These are phyloP conservation scores for Episyrphus balteatus DNA, from an alignment of 1,140 invertebrate genomes.

Conservation along the genomic window DNA sequence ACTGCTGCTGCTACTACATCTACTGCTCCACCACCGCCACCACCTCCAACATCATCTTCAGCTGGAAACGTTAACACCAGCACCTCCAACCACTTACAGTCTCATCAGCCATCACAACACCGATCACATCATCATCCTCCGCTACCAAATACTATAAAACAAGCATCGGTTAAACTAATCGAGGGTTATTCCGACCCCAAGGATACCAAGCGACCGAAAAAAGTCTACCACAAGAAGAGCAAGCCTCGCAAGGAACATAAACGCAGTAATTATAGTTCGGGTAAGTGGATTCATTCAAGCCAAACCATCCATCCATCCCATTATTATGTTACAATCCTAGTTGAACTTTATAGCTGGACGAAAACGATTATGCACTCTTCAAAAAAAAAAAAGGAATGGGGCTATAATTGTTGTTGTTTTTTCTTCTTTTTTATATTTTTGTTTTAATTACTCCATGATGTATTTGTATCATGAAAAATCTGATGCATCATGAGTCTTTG, in stretches of 20 bases:
- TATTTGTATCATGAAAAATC: too few species aligned
- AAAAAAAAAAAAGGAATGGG: too few species aligned
- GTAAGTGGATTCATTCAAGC: conserved; percentile 9
- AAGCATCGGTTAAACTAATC: conserved; percentile 32
- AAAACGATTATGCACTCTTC: too few species aligned
- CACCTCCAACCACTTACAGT: conserved; percentile 9
- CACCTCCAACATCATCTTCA: conserved; percentile 9
- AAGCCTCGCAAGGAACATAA: conserved; percentile 23
- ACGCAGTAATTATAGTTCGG: conserved; percentile 30
- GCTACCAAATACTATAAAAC: conserved; percentile 30
- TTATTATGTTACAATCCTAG: too few species aligned
- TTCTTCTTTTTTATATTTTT: too few species aligned
- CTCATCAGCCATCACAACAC: conserved; percentile 7
- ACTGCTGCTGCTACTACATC: conserved; percentile 3
- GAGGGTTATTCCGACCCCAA: conserved; percentile 35
- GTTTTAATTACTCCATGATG: too few species aligned
- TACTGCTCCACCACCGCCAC: conserved; percentile 8
- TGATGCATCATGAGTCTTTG: too few species aligned
- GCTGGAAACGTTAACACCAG: conserved; percentile 8
- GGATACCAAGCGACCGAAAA: conserved; percentile 30
- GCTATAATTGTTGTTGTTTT: too few species aligned
- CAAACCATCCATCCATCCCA: too few species aligned
- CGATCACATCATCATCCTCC: conserved; percentile 13
- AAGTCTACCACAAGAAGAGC: conserved; percentile 32
- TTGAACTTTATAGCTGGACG: too few species aligned